Evolutionary conservation across 1,140 invertebrate genomes (phyloP).

Genomic region (Delia radicum): DNA sequence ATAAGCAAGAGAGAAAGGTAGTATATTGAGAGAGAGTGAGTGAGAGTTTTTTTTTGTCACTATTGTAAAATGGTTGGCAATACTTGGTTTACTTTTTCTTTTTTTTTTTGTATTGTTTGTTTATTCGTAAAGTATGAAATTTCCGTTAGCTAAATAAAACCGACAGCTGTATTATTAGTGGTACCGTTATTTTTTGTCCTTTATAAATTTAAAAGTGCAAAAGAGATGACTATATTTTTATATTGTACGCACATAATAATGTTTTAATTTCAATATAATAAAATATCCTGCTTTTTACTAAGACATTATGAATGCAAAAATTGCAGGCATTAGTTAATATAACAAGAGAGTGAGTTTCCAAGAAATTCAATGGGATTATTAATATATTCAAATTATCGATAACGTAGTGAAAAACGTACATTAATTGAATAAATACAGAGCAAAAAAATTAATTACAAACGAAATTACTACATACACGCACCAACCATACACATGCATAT

Average conservation of each 20-base stretch:
- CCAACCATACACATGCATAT: background rate
- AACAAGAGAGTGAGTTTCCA: background rate
- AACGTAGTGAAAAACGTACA: background rate
- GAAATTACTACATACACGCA: background rate
- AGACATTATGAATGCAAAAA: background rate
- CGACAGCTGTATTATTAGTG: background rate
- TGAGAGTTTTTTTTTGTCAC: background rate
- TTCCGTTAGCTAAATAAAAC: background rate
- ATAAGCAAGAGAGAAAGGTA: too few species aligned
- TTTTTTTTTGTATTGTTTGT: background rate
- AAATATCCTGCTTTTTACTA: slow-evolving; percentile 48
- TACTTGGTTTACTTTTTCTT: background rate
- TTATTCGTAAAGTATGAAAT: background rate
- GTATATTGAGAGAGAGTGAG: background rate
- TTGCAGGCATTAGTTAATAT: background rate
- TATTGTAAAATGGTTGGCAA: background rate
- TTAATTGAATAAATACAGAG: background rate
- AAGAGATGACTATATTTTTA: background rate
- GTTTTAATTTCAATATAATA: slow-evolving; percentile 50
- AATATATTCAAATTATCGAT: background rate
- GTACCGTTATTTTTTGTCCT: background rate
- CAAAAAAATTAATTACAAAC: background rate
- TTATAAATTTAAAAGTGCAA: background rate
- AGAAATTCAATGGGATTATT: background rate
- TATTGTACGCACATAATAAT: background rate